phyloP scores from a whole-genome alignment of 2,888 invertebrate species.

The Dastarcus helophoroides region DNA sequence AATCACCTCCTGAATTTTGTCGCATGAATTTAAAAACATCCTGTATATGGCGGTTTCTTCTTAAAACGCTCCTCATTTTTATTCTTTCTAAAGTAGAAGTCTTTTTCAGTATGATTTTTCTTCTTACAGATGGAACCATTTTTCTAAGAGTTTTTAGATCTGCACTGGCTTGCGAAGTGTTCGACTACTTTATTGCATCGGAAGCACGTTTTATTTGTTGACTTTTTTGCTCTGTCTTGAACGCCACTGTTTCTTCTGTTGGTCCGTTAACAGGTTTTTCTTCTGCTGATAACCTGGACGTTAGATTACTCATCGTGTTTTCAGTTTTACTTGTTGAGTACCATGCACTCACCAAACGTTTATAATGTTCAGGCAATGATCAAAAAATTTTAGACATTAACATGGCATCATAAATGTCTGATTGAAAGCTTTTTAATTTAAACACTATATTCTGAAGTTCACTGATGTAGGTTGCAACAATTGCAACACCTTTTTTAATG shows the following conservation, averaged over 20 bases:
- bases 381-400: slow-evolving; percentile 12
- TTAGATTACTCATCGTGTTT: slow-evolving; percentile 10
- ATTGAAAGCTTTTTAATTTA: slow-evolving; percentile 9
- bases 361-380: slow-evolving; percentile 8
- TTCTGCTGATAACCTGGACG: slow-evolving; percentile 9
- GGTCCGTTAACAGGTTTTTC: slow-evolving; percentile 4
- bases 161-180: too few relatives aligned
- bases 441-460: slow-evolving; percentile 6
- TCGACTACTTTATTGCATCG: too few relatives aligned
- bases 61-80: too few relatives aligned
- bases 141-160: too few relatives aligned
- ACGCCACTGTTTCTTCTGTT: slow-evolving; percentile 6
- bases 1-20: too few relatives aligned
- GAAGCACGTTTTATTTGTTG: neutral
- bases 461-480: slow-evolving; percentile 7
- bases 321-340: slow-evolving; percentile 9
- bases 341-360: slow-evolving; percentile 12
- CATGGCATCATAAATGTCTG: slow-evolving; percentile 12
- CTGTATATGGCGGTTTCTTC: too few relatives aligned
- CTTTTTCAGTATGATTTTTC: too few relatives aligned
- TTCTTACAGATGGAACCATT: too few relatives aligned
- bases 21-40: too few relatives aligned
- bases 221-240: slow-evolving; percentile 3
- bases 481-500: slow-evolving; percentile 1
- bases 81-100: too few relatives aligned